These are phyloP conservation scores for Betta splendens DNA, from an alignment of 2,797 vertebrate genomes.

Conservation along the genomic window DNA sequence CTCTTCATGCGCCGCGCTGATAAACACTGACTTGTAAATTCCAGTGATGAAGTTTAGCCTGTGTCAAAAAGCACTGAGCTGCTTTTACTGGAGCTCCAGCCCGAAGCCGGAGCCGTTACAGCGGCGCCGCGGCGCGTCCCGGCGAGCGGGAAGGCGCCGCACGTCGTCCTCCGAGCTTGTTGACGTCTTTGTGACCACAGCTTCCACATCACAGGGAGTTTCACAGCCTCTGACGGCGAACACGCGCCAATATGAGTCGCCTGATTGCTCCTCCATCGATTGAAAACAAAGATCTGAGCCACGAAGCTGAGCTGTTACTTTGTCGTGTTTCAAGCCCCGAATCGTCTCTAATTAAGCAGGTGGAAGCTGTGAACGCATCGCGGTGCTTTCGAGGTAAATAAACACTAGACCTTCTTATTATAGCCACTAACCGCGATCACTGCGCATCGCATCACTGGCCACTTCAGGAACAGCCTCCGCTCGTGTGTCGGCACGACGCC, in stretches of 20 bases:
- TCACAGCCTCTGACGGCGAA: constrained; percentile 56
- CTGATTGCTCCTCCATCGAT: constrained; percentile 5
- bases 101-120: no score
- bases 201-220: constrained; percentile 77
- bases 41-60: constrained; percentile 34
- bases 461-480: constrained; percentile 20
- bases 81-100: constrained; percentile 7
- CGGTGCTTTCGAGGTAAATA: no score
- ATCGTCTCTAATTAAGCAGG: accelerated
- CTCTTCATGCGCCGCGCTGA: constrained; percentile 6
- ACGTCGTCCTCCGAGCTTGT: constrained; percentile 26
- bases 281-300: background rate
- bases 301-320: background rate
- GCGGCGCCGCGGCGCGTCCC: constrained; percentile 37
- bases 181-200: constrained; percentile 71
- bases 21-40: constrained; percentile 39
- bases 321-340: background rate
- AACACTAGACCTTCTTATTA: background rate
- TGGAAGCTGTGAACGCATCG: background rate
- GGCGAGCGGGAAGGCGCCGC: constrained; percentile 31
- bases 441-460: constrained; percentile 1
- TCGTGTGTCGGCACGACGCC: no score
- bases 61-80: constrained; percentile 13
- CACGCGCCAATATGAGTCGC: constrained; percentile 27
- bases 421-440: constrained; percentile 12